phyloP scores from a whole-genome alignment of 1,140 invertebrate species.

The Dendroctonus valens region DNA sequence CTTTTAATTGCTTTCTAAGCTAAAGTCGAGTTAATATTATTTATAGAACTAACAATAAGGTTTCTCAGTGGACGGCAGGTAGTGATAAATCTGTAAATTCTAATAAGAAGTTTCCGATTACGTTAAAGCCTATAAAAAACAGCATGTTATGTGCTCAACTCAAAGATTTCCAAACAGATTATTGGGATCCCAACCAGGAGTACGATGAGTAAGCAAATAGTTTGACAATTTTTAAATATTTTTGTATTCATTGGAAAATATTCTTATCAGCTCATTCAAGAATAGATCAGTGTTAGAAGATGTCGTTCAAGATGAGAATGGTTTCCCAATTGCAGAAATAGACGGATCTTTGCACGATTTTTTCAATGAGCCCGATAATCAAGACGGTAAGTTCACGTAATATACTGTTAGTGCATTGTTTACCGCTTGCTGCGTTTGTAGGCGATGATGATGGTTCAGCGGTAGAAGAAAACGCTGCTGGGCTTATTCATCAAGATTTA shows the following conservation, averaged over 20 bases:
- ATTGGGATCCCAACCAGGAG: constrained; percentile 57
- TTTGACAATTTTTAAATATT: background rate
- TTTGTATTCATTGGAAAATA: background rate
- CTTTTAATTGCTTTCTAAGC: constrained; percentile 10
- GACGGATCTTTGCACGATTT: constrained; percentile 46
- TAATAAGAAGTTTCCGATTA: constrained; percentile 21
- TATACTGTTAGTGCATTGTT: background rate
- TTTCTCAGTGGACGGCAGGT: constrained; percentile 13
- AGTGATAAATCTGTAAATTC: constrained; percentile 23
- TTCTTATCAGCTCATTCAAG: background rate
- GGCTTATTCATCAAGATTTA: constrained; percentile 31
- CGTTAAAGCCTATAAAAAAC: constrained; percentile 3
- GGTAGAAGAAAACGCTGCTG: constrained; percentile 22
- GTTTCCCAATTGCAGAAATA: constrained; percentile 48
- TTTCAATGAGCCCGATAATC: constrained; percentile 48
- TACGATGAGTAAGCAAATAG: constrained; percentile 41
- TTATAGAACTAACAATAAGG: constrained; percentile 35
- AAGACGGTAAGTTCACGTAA: constrained; percentile 29
- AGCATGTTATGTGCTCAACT: constrained; percentile 44
- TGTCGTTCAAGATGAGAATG: constrained; percentile 50
- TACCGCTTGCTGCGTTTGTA: background rate
- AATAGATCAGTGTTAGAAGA: constrained; percentile 16
- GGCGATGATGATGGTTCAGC: constrained; percentile 28
- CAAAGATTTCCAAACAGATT: constrained; percentile 53
- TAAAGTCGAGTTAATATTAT: constrained; percentile 9